Conservation (phyloP, 2,113 vertebrate species). For the Natator depressus region DNA sequence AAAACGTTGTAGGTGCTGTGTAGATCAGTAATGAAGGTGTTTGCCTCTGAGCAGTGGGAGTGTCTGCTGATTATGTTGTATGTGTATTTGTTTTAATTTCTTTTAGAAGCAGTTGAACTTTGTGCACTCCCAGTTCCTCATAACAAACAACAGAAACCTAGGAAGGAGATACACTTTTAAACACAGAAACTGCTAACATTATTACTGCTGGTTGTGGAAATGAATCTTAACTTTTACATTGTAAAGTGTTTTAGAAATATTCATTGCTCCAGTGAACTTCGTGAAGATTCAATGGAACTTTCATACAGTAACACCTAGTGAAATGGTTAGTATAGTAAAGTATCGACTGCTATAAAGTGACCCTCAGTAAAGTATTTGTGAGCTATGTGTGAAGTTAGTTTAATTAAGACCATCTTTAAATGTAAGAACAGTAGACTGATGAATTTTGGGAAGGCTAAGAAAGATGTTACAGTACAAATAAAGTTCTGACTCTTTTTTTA, state of each 20-base stretch:
- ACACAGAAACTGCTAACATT: background rate
- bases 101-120: constrained; percentile 57
- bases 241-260: background rate
- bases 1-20: background rate
- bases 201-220: background rate
- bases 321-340: background rate
- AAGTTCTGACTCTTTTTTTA: background rate
- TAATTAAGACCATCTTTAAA: background rate
- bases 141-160: background rate
- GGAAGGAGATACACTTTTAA: background rate
- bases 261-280: background rate
- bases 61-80: background rate
- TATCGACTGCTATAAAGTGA: background rate
- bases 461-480: background rate
- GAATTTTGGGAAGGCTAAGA: background rate
- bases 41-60: constrained; percentile 33
- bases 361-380: background rate
- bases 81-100: constrained; percentile 11
- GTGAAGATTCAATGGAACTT: background rate
- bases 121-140: constrained; percentile 28
- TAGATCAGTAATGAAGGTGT: background rate
- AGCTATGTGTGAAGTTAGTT: background rate
- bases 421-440: background rate
- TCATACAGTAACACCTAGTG: fast-evolving
- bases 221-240: fast-evolving